These are phyloP conservation scores for Cervus canadensis DNA, from an alignment of 2,113 vertebrate genomes.

Conservation along the genomic window DNA sequence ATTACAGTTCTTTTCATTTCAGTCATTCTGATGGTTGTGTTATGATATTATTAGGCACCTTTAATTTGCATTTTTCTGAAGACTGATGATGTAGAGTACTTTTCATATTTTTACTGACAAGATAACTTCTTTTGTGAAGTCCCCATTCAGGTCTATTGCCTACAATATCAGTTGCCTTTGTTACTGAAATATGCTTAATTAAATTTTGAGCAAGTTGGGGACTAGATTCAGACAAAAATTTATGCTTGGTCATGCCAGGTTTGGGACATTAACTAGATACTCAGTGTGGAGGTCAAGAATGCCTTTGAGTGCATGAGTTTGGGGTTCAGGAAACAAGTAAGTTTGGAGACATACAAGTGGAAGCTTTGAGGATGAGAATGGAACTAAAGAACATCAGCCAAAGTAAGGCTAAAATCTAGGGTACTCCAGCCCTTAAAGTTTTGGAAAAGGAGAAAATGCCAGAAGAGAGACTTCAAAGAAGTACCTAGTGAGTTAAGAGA, in stretches of 20 bases:
- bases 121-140: neutral
- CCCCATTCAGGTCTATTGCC: neutral
- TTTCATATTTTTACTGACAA: neutral
- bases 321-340: neutral
- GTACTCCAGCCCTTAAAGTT: neutral
- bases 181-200: neutral
- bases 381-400: neutral
- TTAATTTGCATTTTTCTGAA: neutral
- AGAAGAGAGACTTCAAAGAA: neutral
- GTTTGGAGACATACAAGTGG: neutral
- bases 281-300: neutral
- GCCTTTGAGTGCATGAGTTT: neutral
- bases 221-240: neutral
- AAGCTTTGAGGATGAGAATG: neutral
- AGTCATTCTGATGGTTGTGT: neutral
- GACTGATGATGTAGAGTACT: neutral
- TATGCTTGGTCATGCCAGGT: neutral
- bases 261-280: neutral
- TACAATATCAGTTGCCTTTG: neutral
- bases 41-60: neutral
- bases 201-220: neutral
- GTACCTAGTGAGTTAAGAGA: neutral
- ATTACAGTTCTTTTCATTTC: neutral
- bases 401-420: neutral
- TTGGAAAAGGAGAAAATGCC: neutral